Evolutionary conservation across 2,888 invertebrate genomes (phyloP).

Genomic region (Drosophila limbata): DNA sequence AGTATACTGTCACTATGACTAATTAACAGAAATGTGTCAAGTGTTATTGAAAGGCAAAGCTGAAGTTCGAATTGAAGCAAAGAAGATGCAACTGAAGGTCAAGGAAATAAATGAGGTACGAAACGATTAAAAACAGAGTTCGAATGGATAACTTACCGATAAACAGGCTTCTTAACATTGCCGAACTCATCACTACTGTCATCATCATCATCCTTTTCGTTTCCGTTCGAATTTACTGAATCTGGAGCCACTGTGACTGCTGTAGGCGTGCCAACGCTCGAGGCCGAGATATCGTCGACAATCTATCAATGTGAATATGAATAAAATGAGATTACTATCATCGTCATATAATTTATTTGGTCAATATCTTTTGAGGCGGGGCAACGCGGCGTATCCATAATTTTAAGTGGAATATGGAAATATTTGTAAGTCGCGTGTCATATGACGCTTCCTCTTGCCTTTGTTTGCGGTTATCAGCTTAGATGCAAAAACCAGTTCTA

Average conservation of each 20-base stretch:
- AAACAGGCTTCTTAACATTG: conserved; percentile 62
- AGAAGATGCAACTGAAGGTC: conserved; percentile 1
- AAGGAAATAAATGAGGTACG: neutral
- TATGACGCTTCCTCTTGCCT: conserved; percentile 30
- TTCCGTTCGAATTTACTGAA: conserved; percentile 49
- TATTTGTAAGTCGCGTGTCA: conserved; percentile 6
- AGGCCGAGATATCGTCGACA: conserved; percentile 71
- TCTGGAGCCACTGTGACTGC: conserved; percentile 55
- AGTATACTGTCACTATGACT: conserved; percentile 3
- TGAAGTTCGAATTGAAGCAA: conserved; percentile 4
- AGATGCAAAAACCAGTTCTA: conserved; percentile 35
- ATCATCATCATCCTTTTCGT: conserved; percentile 45
- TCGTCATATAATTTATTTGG: neutral
- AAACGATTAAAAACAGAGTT: conserved; percentile 2
- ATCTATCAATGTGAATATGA: conserved; percentile 54
- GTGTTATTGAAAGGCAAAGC: conserved; percentile 31
- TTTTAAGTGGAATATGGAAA: conserved; percentile 22
- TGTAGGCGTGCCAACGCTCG: conserved; percentile 54
- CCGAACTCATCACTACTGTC: conserved; percentile 77
- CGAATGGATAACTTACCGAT: conserved; percentile 60
- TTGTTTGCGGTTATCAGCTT: conserved; percentile 17
- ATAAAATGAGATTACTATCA: conserved; percentile 15
- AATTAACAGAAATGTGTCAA: conserved; percentile 47
- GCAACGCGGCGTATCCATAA: conserved; percentile 30
- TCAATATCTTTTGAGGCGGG: neutral